Evolutionary conservation across 92 coral and sea anemone genomes (phyloP), one percentile per base, ranked within the genome.

Genomic region (Paragorgia papillata): DNA sequence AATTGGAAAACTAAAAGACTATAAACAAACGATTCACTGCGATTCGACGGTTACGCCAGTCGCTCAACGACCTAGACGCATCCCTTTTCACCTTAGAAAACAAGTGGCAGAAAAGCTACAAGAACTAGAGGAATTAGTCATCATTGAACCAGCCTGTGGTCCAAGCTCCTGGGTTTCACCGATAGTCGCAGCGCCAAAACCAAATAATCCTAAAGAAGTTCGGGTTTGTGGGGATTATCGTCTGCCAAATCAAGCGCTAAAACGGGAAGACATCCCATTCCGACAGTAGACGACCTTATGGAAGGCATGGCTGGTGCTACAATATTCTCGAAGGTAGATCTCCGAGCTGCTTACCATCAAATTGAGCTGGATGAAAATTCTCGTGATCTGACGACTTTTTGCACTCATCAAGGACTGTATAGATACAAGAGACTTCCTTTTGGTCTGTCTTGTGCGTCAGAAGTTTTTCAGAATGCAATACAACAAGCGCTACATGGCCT

Each of bases 201-300:
- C 73, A 10, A 33, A 65, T 19, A 65, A 65, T 13, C 32, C 40
- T 9, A 30, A 34, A 0, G 24, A 39, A 0, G 21, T 65, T 0
- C 49, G 73, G 9, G 0, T 65, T 10, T 40, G 73, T 35, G 73
- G 40, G 1, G 73, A 65, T 22, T 35, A 20, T 46, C 28, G 73
- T 2, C 28, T 2, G 2, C 29, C 73, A 15, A 65, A 65, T 31
- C 12, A 65, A 15, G 73, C 73, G 7, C 24, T 65, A 24, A 18
- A 14, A 1, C 73, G 73, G 21, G 73, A 18, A 0, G 73, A 39
- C 73, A 65, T 53, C 73, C 73, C 7, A 65, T 65, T 4, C 73
- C 51, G 2, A 65, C 51, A 0, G 73, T 65, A 0, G 44, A 65
- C 21, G 27, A 65, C 4, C 2, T 65, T n/a, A 8, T 22, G 5